Conservation (phyloP, 2,797 vertebrate species). For the Lepilemur septentrionalis region DNA sequence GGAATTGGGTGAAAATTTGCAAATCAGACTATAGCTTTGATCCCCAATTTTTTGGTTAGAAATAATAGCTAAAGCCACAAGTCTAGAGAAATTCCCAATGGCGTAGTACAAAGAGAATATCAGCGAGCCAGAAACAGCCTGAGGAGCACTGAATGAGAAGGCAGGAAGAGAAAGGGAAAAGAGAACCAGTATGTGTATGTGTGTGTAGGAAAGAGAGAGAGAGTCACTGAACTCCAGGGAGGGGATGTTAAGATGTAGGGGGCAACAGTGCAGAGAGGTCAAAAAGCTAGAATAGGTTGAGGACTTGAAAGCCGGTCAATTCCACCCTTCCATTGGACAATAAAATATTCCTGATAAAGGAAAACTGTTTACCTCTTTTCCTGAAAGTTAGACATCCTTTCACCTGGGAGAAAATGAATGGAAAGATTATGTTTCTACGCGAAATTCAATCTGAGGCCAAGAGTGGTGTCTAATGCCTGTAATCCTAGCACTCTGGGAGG, state of each 20-base stretch:
- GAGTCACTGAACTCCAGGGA: neutral
- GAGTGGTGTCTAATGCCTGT: too few species aligned
- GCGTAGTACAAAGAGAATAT: neutral
- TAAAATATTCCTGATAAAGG: neutral
- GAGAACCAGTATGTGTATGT: neutral
- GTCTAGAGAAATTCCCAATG: neutral
- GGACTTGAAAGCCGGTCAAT: neutral
- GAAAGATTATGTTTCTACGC: neutral
- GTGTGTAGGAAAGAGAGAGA: neutral
- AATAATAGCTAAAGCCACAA: slow-evolving; percentile 6
- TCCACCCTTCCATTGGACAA: neutral
- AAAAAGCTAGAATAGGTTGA: neutral
- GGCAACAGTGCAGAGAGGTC: neutral
- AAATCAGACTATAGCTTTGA: neutral
- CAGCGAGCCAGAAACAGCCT: neutral
- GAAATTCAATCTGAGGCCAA: neutral
- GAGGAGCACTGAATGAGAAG: neutral
- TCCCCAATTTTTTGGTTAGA: neutral
- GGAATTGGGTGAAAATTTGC: neutral
- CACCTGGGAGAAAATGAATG: neutral
- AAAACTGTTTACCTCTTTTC: neutral
- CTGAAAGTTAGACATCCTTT: slow-evolving; percentile 4
- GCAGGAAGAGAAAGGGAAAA: neutral
- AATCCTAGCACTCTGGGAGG: too few species aligned
- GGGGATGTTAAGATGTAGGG: neutral